Conservation (phyloP, 1,140 invertebrate genomes). For the Caenorhabditis brenneri region DNA sequence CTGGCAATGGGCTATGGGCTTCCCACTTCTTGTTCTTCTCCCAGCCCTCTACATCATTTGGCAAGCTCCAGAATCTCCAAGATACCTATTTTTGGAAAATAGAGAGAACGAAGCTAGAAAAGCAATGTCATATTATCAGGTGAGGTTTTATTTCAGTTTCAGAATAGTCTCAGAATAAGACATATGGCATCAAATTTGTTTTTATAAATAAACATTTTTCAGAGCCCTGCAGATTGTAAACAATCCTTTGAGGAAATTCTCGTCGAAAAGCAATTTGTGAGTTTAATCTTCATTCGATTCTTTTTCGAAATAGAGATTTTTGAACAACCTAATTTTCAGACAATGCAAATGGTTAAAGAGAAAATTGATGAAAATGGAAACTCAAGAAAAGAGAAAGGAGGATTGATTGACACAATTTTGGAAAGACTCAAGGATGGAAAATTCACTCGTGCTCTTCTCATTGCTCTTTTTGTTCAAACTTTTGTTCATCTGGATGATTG, state of each 20-base stretch:
- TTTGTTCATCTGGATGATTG: constrained; percentile 54
- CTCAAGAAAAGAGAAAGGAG: neutral
- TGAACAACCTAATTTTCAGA: neutral
- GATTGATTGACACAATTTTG: neutral
- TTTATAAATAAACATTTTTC: neutral
- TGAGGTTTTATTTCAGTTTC: too few relatives aligned
- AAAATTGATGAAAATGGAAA: constrained; percentile 31
- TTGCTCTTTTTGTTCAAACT: constrained; percentile 43
- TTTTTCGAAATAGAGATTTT: neutral
- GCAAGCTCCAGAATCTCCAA: constrained; percentile 44
- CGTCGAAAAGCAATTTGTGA: neutral
- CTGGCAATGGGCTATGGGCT: constrained; percentile 44
- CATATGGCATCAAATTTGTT: neutral
- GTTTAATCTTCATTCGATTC: neutral
- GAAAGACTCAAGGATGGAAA: constrained; percentile 19
- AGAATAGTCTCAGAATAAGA: neutral
- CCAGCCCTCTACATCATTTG: constrained; percentile 24
- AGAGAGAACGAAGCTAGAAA: constrained; percentile 15
- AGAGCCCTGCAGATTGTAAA: constrained; percentile 15
- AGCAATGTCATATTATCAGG: constrained; percentile 38
- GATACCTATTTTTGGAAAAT: constrained; percentile 37
- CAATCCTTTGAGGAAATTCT: constrained; percentile 15
- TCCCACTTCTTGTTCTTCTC: constrained; percentile 30
- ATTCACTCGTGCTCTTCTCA: constrained; percentile 45
- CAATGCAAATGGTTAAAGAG: constrained; percentile 21